phyloP scores from a whole-genome alignment of 2,888 invertebrate genomes.

The Mythimna loreyi region DNA sequence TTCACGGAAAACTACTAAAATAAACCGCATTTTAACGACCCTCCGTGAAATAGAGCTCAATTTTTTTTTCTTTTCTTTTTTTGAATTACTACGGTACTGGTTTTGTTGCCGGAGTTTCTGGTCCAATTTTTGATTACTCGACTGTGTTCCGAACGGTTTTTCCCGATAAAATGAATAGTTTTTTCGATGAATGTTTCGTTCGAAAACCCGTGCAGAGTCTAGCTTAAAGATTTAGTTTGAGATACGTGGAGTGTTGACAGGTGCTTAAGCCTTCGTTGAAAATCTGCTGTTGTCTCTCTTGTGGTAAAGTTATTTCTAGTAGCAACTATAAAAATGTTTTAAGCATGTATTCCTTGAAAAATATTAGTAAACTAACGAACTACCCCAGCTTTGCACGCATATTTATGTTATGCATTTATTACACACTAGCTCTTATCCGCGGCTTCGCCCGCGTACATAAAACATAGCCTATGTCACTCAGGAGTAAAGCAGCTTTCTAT shows the following conservation, averaged over 20 bases:
- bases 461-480: too few species aligned
- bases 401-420: too few species aligned
- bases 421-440: too few species aligned
- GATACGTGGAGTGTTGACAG: constrained; percentile 1
- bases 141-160: constrained; percentile 34
- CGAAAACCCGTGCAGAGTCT: not conserved
- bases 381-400: too few species aligned
- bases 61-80: constrained; percentile 56
- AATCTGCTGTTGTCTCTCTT: not conserved
- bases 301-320: not conserved
- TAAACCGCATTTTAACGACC: constrained; percentile 73
- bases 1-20: constrained; percentile 71
- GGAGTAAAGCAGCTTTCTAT: too few species aligned
- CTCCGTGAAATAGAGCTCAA: constrained; percentile 65
- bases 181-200: constrained; percentile 25
- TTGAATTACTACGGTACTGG: constrained; percentile 61
- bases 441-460: too few species aligned
- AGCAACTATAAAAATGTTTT: not conserved
- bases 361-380: too few species aligned
- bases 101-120: constrained; percentile 55
- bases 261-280: not conserved
- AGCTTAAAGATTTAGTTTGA: constrained; percentile 19
- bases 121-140: constrained; percentile 54
- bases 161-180: constrained; percentile 43
- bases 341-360: too few species aligned